A percentile compares a stretch with the other conserved stretches of the same genome.
These are phyloP conservation scores for Amphiprion ocellaris DNA, from an alignment of 2,113 vertebrate genomes.

Conservation along the genomic window DNA sequence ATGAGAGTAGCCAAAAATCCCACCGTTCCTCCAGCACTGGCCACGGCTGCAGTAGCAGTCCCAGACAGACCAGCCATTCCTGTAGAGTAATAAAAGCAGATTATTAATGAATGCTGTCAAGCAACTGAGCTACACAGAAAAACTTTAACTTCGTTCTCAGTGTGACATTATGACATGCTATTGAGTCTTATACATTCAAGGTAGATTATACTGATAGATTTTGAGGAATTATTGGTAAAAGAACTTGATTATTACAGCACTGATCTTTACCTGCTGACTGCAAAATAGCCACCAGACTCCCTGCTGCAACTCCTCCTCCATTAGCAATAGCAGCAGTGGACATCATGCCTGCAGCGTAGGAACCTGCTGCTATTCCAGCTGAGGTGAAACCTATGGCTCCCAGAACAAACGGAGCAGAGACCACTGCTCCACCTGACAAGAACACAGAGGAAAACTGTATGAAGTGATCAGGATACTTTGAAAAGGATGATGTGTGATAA, in stretches of 20 bases:
- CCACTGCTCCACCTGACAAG: slow-evolving; percentile 12
- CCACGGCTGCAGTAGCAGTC: background rate
- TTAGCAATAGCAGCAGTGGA: slow-evolving; percentile 39
- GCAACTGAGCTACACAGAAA: background rate
- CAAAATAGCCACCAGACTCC: slow-evolving; percentile 50
- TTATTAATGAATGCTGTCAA: background rate
- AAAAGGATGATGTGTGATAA: rapidly evolving
- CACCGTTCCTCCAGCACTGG: background rate
- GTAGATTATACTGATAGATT: no score
- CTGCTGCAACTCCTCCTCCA: slow-evolving; percentile 66
- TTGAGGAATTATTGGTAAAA: background rate
- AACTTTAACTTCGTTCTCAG: no score
- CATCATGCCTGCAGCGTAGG: slow-evolving; percentile 62
- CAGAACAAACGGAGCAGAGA: slow-evolving; percentile 10
- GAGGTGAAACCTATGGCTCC: slow-evolving; percentile 59
- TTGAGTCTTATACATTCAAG: no score
- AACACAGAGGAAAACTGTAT: no score
- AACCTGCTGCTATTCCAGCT: slow-evolving; percentile 55
- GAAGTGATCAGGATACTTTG: background rate
- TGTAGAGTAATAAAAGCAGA: background rate
- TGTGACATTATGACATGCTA: no score
- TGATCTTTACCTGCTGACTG: slow-evolving; percentile 56
- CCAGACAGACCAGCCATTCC: slow-evolving; percentile 37
- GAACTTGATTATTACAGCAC: background rate
- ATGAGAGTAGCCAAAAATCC: background rate